Evolutionary conservation across 2,113 vertebrate genomes (phyloP).

Genomic region (Callionymus lyra): DNA sequence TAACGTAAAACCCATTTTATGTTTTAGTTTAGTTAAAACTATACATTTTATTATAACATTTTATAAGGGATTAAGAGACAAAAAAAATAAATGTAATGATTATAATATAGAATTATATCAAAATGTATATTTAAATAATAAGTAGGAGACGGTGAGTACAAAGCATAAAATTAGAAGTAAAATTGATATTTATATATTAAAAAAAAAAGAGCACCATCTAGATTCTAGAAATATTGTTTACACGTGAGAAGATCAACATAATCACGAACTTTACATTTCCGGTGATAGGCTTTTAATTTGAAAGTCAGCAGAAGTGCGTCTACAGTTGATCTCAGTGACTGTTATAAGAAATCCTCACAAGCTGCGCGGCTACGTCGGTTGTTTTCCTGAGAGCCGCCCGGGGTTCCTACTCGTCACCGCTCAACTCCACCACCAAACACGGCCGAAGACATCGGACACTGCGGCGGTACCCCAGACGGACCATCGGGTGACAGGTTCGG

Average conservation of each 20-base stretch:
- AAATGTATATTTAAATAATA: not conserved
- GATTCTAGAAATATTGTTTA: too few relatives aligned
- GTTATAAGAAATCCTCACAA: slow-evolving; percentile 24
- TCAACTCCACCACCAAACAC: slow-evolving; percentile 36
- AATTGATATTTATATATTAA: too few relatives aligned
- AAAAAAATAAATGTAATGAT: too few relatives aligned
- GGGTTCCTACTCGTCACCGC: slow-evolving; percentile 39
- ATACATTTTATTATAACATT: too few relatives aligned
- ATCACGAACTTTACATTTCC: too few relatives aligned
- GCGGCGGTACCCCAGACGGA: slow-evolving; percentile 37
- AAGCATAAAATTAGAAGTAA: too few relatives aligned
- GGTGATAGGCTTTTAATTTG: slow-evolving; percentile 32
- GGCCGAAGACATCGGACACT: slow-evolving; percentile 33
- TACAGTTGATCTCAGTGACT: slow-evolving; percentile 7
- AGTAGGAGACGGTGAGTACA: too few relatives aligned
- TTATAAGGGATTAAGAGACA: too few relatives aligned
- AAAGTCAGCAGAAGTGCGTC: slow-evolving; percentile 41
- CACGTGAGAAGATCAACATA: too few relatives aligned
- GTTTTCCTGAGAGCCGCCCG: slow-evolving; percentile 59
- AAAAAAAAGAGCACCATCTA: too few relatives aligned
- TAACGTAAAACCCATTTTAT: too few relatives aligned
- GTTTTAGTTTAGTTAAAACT: too few relatives aligned
- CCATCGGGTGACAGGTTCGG: slow-evolving; percentile 53
- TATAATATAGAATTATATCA: not conserved
- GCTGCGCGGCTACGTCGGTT: slow-evolving; percentile 42